Evolutionary conservation across 1,140 invertebrate species (phyloP).

Genomic region (Aphaenogaster rudis): DNA sequence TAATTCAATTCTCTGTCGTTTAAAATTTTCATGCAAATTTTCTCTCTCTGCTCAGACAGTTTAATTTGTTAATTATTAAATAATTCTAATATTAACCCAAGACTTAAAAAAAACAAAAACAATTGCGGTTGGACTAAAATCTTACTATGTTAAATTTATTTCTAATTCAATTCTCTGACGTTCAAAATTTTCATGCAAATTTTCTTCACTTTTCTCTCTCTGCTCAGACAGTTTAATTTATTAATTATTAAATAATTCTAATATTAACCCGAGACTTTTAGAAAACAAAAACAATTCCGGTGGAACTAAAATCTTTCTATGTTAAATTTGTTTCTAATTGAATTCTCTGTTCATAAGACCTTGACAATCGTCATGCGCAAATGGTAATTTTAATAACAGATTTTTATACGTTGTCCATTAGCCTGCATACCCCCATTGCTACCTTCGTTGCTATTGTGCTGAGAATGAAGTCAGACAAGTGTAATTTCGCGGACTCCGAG

Average conservation of each 20-base stretch:
- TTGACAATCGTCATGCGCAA: background rate
- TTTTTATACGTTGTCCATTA: conserved; percentile 41
- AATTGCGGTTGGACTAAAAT: background rate
- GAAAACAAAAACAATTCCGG: background rate
- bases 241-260: background rate
- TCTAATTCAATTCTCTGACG: background rate
- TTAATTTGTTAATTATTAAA: background rate
- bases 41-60: background rate
- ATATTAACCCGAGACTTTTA: background rate
- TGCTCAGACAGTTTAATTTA: background rate
- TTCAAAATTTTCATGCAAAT: background rate
- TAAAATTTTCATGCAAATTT: background rate
- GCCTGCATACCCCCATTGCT: background rate
- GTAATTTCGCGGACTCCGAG: conserved; percentile 59
- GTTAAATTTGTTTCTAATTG: background rate
- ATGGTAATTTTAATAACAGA: conserved; percentile 21
- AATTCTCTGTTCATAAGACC: background rate
- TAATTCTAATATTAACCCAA: background rate
- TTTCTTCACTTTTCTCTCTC: background rate
- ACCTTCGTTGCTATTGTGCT: conserved; percentile 32
- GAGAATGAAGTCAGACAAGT: conserved; percentile 35
- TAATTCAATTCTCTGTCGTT: conserved; percentile 2
- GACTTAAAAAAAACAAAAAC: background rate
- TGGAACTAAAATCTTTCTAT: background rate
- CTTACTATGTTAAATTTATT: background rate